Evolutionary conservation across 2,113 vertebrate species (phyloP).

Genomic region (Prunella himalayana): DNA sequence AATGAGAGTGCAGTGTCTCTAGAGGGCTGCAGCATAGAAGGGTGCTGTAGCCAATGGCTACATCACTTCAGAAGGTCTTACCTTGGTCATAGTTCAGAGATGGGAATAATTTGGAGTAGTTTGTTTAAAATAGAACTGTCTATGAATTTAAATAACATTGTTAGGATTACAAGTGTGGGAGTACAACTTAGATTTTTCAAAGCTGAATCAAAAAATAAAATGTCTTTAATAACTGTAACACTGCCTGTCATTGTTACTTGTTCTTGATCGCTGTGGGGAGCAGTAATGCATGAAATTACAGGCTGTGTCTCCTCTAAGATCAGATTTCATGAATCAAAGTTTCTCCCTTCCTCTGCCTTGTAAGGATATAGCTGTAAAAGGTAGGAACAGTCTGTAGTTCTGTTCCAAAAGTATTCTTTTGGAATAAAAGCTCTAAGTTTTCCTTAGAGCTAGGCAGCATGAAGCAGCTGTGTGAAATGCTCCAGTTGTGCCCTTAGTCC

Average conservation of each 20-base stretch:
- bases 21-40: rapidly evolving
- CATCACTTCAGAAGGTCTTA: neutral
- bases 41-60: neutral
- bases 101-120: neutral
- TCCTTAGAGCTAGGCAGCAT: neutral
- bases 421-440: too few relatives aligned
- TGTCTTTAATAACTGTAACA: neutral
- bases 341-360: neutral
- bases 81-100: neutral
- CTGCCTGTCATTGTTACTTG: neutral
- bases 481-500: neutral
- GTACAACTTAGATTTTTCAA: too few relatives aligned
- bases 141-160: neutral
- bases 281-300: neutral
- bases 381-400: neutral
- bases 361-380: neutral
- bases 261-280: neutral
- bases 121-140: neutral
- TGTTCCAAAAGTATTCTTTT: neutral
- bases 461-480: neutral
- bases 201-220: too few relatives aligned
- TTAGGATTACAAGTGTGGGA: neutral
- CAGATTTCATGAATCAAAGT: neutral
- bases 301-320: neutral
- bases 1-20: neutral